phyloP scores from a whole-genome alignment of 2,888 invertebrate genomes.

The Acleris literana region DNA sequence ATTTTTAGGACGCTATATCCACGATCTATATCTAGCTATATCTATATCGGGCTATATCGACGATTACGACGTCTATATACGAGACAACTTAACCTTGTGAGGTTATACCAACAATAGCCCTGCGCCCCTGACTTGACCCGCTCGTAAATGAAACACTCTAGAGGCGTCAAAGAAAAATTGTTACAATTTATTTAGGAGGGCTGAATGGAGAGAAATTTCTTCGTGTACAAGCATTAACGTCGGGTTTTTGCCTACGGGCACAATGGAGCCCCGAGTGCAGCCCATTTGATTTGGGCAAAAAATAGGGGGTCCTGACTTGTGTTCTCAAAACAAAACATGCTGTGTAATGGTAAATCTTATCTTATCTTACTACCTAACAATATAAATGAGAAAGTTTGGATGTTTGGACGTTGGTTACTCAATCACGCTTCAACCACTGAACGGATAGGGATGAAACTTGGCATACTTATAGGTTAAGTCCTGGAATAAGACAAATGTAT shows the following conservation, averaged over 20 bases:
- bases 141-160: conserved; percentile 60
- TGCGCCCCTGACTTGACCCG: conserved; percentile 43
- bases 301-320: background rate
- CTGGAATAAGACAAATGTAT: too few relatives aligned
- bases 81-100: too few relatives aligned
- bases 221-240: conserved; percentile 60
- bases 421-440: too few relatives aligned
- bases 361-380: too few relatives aligned
- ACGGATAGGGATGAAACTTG: too few relatives aligned
- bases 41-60: background rate
- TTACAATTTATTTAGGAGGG: conserved; percentile 73
- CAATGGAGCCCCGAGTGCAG: conserved; percentile 12
- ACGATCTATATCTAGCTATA: too few relatives aligned
- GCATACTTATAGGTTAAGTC: too few relatives aligned
- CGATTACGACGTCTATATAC: background rate
- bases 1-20: too few relatives aligned
- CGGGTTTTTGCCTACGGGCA: conserved; percentile 19
- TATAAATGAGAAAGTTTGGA: too few relatives aligned
- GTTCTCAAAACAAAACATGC: background rate
- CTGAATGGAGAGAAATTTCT: conserved; percentile 59
- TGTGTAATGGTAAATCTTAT: too few relatives aligned
- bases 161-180: conserved; percentile 79
- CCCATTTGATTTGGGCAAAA: conserved; percentile 20
- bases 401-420: too few relatives aligned
- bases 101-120: conserved; percentile 27